Evolutionary conservation across 2,113 vertebrate species (phyloP).

Genomic region (Ondatra zibethicus): DNA sequence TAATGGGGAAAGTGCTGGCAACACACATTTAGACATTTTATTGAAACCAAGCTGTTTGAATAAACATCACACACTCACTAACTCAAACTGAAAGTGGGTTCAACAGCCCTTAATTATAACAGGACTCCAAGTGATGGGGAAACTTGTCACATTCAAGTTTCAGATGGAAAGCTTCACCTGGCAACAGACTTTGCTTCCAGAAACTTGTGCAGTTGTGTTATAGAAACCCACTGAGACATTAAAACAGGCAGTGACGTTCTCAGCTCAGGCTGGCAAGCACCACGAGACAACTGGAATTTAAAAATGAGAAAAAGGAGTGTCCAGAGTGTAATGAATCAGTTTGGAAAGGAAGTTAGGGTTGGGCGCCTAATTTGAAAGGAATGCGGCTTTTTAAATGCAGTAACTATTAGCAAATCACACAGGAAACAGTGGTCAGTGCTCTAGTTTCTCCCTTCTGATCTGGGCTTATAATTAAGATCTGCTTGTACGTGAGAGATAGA

Average conservation of each 20-base stretch:
- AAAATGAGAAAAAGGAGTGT: background rate
- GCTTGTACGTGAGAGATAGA: slow-evolving; percentile 21
- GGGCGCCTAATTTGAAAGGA: slow-evolving; percentile 27
- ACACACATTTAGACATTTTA: slow-evolving; percentile 77
- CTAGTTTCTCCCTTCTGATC: slow-evolving; percentile 6
- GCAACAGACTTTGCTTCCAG: slow-evolving; percentile 61
- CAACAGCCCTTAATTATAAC: slow-evolving; percentile 75
- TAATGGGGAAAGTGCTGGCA: slow-evolving; percentile 80
- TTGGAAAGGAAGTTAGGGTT: slow-evolving; percentile 61
- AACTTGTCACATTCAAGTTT: slow-evolving; percentile 66
- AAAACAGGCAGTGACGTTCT: slow-evolving; percentile 70
- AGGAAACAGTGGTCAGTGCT: background rate
- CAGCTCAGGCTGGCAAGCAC: slow-evolving; percentile 60
- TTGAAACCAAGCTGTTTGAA: slow-evolving; percentile 82
- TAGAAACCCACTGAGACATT: slow-evolving; percentile 67
- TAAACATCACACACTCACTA: slow-evolving; percentile 78
- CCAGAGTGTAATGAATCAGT: slow-evolving; percentile 44
- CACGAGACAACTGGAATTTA: slow-evolving; percentile 53
- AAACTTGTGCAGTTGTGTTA: slow-evolving; percentile 72
- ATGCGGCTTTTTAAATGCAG: slow-evolving; percentile 1
- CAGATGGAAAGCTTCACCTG: slow-evolving; percentile 76
- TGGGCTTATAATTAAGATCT: background rate
- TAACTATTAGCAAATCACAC: slow-evolving; percentile 33
- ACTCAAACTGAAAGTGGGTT: slow-evolving; percentile 71
- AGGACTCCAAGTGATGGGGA: slow-evolving; percentile 67